These are phyloP conservation scores for Drosophila littoralis DNA, from an alignment of 1,140 invertebrate species.

Conservation along the genomic window DNA sequence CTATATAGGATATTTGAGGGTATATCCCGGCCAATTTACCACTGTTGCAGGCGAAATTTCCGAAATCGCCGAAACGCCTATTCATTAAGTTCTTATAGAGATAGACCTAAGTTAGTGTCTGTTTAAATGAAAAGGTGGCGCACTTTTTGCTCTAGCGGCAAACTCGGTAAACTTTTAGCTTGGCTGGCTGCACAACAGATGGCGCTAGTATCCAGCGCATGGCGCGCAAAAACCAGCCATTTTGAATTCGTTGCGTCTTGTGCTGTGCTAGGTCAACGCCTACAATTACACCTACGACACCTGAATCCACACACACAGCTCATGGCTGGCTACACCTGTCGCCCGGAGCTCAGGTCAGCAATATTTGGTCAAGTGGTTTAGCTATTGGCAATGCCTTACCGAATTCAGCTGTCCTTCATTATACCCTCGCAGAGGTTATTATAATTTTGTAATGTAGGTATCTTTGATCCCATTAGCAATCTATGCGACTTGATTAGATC, in stretches of 20 bases:
- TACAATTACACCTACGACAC: constrained; percentile 6
- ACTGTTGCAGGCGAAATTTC: too few relatives aligned
- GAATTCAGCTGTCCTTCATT: constrained; percentile 28
- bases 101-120: too few relatives aligned
- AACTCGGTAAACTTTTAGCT: neutral
- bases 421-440: neutral
- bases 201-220: neutral
- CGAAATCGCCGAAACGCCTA: too few relatives aligned
- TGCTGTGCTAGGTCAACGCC: constrained; percentile 1
- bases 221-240: neutral
- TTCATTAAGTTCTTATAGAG: too few relatives aligned
- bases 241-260: neutral
- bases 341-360: constrained; percentile 12
- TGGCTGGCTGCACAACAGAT: neutral
- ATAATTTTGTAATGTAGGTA: neutral
- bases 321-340: constrained; percentile 20
- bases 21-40: too few relatives aligned
- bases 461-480: too few relatives aligned
- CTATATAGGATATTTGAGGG: too few relatives aligned
- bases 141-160: constrained; percentile 3
- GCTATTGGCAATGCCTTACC: constrained; percentile 32
- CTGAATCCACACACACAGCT: neutral
- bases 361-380: constrained; percentile 35
- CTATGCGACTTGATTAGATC: too few relatives aligned
- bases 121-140: too few relatives aligned